Conservation (phyloP, 2,113 vertebrate genomes). For the Dicrurus megarhynchus region DNA sequence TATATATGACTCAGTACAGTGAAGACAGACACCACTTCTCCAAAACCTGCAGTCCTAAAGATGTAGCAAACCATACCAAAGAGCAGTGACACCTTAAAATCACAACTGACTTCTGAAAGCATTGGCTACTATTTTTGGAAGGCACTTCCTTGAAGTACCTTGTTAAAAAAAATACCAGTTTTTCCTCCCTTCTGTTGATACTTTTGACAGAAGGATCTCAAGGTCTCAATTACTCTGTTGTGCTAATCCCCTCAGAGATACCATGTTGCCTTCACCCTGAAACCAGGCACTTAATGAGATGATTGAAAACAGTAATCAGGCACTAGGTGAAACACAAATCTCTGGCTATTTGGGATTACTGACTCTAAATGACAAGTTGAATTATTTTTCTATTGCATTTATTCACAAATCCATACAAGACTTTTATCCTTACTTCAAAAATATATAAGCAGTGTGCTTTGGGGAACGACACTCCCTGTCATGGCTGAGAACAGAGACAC, state of each 20-base stretch:
- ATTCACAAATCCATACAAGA: background rate
- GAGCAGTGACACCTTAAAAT: background rate
- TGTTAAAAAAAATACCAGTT: background rate
- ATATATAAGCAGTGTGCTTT: background rate
- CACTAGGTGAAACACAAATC: background rate
- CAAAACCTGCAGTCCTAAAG: background rate
- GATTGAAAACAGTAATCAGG: background rate
- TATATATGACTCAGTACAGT: rapidly evolving
- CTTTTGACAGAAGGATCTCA: background rate
- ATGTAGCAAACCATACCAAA: background rate
- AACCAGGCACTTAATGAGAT: background rate
- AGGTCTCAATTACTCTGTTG: background rate
- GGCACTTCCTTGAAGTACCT: background rate
- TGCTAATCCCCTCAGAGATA: background rate
- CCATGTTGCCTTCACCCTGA: background rate
- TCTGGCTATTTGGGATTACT: background rate
- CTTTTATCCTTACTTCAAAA: background rate
- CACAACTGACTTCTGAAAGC: background rate
- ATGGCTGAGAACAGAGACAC: background rate
- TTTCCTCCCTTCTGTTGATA: background rate
- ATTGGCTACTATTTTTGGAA: background rate
- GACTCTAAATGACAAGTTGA: background rate
- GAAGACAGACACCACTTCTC: background rate
- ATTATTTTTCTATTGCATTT: background rate
- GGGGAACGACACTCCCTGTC: background rate